These are phyloP conservation scores for Agonopterix subpropinquella DNA, from an alignment of 2,888 invertebrate genomes.

Conservation along the genomic window DNA sequence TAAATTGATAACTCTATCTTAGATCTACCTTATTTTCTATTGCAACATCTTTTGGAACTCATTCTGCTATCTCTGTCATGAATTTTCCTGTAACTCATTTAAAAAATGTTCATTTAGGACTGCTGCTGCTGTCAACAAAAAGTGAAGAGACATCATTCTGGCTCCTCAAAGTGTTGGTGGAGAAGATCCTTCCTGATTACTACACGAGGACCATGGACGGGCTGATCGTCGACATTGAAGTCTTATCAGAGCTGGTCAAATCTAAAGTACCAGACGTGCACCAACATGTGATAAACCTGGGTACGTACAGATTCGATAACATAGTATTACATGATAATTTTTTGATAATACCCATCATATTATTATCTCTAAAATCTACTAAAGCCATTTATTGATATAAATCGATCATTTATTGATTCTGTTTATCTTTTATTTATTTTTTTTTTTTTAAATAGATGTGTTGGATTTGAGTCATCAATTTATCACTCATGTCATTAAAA, in stretches of 20 bases:
- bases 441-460: too few relatives aligned
- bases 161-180: conserved; percentile 92
- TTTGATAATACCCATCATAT: neutral
- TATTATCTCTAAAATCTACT: neutral
- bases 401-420: too few relatives aligned
- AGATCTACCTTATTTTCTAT: too few relatives aligned
- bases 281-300: conserved; percentile 85
- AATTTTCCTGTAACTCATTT: too few relatives aligned
- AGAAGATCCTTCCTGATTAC: conserved; percentile 91
- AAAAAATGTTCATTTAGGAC: conserved; percentile 58
- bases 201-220: conserved; percentile 94
- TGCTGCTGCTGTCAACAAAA: conserved; percentile 89
- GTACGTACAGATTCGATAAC: conserved; percentile 37
- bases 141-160: conserved; percentile 95
- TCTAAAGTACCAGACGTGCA: conserved; percentile 88
- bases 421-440: too few relatives aligned
- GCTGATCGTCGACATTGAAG: conserved; percentile 91
- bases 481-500: too few relatives aligned
- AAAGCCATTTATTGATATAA: neutral
- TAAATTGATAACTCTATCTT: too few relatives aligned
- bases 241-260: conserved; percentile 90
- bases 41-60: too few relatives aligned
- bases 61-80: too few relatives aligned
- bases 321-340: neutral
- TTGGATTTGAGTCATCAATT: too few relatives aligned